A percentile compares a stretch with the other conserved stretches of the same genome.
These are phyloP conservation scores for Pipistrellus nathusii DNA, from an alignment of 2,797 vertebrate species.

Conservation along the genomic window DNA sequence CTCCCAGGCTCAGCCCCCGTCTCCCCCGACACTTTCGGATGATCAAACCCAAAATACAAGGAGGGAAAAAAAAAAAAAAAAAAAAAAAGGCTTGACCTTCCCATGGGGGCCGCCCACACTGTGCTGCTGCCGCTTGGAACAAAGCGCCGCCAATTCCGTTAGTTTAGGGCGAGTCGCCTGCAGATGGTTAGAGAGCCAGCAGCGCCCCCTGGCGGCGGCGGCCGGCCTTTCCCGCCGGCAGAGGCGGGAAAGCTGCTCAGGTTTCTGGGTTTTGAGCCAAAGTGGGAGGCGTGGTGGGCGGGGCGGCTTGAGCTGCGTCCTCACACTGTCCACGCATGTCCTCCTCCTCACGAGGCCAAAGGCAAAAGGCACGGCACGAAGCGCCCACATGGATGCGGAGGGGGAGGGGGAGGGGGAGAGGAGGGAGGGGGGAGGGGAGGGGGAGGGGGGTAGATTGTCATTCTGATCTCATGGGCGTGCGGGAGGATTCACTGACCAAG, in stretches of 20 bases:
- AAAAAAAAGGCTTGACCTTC: neutral
- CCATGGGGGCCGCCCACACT: neutral
- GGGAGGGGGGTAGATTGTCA: no score
- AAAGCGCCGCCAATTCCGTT: neutral
- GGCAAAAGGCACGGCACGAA: no score
- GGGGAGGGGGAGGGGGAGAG: neutral
- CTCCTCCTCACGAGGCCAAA: no score
- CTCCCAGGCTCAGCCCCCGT: neutral
- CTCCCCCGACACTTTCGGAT: neutral
- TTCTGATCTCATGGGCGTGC: no score
- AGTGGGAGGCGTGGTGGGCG: neutral
- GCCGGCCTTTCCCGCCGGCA: neutral
- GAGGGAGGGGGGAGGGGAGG: no score
- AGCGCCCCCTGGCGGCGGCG: conserved; percentile 78
- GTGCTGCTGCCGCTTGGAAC: neutral
- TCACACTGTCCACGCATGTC: neutral
- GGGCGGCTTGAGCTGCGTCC: no score
- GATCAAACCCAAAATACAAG: neutral
- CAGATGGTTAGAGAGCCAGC: conserved; percentile 52
- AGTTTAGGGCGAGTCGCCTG: neutral
- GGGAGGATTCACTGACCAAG: no score
- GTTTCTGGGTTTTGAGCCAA: neutral
- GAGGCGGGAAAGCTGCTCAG: neutral
- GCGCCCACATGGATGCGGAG: no score
- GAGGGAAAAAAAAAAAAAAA: no score